Conservation (phyloP, 2,113 vertebrate species). For the Pyrgilauda ruficollis region DNA sequence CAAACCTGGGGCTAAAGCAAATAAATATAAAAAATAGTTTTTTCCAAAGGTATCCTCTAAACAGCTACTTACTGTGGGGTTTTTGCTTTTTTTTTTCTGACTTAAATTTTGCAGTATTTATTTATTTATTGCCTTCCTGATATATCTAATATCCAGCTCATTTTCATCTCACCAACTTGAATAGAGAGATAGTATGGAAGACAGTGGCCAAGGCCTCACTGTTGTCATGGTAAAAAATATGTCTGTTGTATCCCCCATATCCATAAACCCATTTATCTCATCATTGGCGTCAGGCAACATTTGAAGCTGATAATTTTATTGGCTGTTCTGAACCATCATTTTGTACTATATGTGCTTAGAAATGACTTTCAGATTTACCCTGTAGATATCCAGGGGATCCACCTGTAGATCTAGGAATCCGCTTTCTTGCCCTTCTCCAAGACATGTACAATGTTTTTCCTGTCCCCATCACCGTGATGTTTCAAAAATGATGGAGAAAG, state of each 20-base stretch:
- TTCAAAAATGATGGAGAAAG: not conserved
- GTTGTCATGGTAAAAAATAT: not conserved
- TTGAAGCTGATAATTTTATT: not conserved
- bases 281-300: not conserved
- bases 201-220: not conserved
- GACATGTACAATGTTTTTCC: not conserved
- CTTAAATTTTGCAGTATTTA: not conserved
- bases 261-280: not conserved
- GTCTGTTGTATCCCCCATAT: not conserved
- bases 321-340: not conserved
- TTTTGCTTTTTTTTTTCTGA: not conserved
- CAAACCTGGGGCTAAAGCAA: not conserved
- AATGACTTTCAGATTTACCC: not conserved
- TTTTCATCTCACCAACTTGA: not conserved
- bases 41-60: not conserved
- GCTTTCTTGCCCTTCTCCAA: not conserved
- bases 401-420: not conserved
- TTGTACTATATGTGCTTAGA: not conserved
- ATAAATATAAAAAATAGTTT: not conserved
- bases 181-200: not conserved
- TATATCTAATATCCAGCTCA: not conserved
- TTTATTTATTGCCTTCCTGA: not conserved
- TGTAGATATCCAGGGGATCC: not conserved
- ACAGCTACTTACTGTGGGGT: not conserved
- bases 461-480: rapidly evolving